Conservation (phyloP, 2,888 invertebrate genomes). For the Herminia tarsipennalis region DNA sequence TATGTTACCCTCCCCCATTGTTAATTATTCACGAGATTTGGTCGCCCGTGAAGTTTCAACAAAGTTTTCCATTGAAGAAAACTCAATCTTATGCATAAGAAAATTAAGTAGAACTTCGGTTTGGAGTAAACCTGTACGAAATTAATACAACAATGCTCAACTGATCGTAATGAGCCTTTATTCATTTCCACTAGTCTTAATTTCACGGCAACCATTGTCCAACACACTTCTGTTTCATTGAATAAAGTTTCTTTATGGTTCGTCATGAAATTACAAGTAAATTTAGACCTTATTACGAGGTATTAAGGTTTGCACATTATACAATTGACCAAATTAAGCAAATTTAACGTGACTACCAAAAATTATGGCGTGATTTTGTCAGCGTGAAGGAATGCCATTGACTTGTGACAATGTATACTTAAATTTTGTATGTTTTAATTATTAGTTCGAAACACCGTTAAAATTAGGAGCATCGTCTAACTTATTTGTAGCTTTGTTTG, state of each 20-base stretch:
- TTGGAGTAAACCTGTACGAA: conserved; percentile 12
- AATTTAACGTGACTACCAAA: conserved; percentile 54
- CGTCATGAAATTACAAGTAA: conserved; percentile 20
- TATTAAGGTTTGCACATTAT: conserved; percentile 21
- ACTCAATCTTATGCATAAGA: neutral
- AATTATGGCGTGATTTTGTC: conserved; percentile 50
- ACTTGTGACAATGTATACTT: conserved; percentile 46
- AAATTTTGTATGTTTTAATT: conserved; percentile 49
- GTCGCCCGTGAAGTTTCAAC: conserved; percentile 30
- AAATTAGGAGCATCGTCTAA: conserved; percentile 20
- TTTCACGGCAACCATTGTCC: conserved; percentile 68
- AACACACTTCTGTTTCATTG: conserved; percentile 64
- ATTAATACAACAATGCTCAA: conserved; percentile 38
- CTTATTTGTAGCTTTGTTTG: conserved; percentile 4
- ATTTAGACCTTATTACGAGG: conserved; percentile 31
- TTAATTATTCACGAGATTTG: conserved; percentile 39
- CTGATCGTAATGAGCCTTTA: conserved; percentile 62
- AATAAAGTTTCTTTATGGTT: conserved; percentile 49
- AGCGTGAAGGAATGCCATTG: conserved; percentile 58
- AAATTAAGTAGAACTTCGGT: neutral
- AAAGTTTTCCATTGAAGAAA: neutral
- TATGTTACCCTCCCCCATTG: conserved; percentile 31
- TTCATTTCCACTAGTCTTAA: conserved; percentile 65
- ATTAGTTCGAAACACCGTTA: conserved; percentile 31
- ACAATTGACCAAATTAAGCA: conserved; percentile 29